phyloP scores from a whole-genome alignment of 1,140 invertebrate species.

The Ceratoteleas bidentatus region DNA sequence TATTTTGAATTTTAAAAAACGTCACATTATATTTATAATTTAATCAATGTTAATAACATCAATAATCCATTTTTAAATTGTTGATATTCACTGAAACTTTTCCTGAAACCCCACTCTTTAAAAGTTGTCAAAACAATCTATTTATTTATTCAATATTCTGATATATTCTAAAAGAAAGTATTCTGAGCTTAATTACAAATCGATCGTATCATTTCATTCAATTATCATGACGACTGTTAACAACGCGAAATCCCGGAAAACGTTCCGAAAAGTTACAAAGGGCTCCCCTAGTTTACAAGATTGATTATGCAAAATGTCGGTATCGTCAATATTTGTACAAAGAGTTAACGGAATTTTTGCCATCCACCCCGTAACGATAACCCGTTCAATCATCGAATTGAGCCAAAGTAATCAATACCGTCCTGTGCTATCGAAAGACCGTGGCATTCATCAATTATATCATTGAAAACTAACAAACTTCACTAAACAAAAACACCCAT shows the following conservation, averaged over 20 bases:
- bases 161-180: too few species aligned
- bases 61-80: too few species aligned
- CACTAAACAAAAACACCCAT: neutral
- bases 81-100: too few species aligned
- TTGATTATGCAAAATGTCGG: conserved; percentile 9
- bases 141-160: too few species aligned
- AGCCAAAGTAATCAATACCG: conserved; percentile 5
- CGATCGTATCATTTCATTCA: neutral
- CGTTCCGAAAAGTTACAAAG: neutral
- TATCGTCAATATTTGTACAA: conserved; percentile 13
- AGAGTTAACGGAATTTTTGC: conserved; percentile 17
- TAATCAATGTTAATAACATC: too few species aligned
- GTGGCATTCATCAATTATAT: conserved; percentile 10
- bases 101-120: too few species aligned
- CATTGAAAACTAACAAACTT: conserved; percentile 12
- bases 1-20: too few species aligned
- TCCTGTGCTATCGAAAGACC: neutral
- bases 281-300: neutral
- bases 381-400: conserved; percentile 12
- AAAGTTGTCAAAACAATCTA: too few species aligned
- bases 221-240: neutral
- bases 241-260: neutral
- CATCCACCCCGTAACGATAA: conserved; percentile 4
- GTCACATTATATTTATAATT: too few species aligned
- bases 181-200: too few species aligned